These are phyloP conservation scores for Tethea ocularis DNA, from an alignment of 2,888 invertebrate species.

Conservation along the genomic window DNA sequence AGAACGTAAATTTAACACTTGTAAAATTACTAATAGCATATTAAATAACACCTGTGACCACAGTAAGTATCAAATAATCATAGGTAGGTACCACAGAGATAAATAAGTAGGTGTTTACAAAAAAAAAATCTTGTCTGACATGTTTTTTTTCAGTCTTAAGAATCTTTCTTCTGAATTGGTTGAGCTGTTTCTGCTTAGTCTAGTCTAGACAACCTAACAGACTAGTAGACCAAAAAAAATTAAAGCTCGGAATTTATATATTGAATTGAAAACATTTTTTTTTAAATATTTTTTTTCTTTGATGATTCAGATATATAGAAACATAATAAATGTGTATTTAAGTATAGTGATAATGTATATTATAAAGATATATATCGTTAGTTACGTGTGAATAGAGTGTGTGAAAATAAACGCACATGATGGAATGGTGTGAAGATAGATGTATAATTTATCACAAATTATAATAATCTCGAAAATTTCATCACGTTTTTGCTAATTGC, in stretches of 20 bases:
- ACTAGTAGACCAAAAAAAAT: too few species aligned
- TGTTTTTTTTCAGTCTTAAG: not conserved
- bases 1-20: not conserved
- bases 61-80: not conserved
- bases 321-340: not conserved
- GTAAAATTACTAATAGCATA: not conserved
- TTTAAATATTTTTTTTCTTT: not conserved
- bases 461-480: not conserved
- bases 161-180: too few species aligned
- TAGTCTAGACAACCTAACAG: too few species aligned
- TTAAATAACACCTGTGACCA: not conserved
- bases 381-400: conserved; percentile 57
- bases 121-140: not conserved
- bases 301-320: not conserved
- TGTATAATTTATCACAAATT: not conserved
- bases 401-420: conserved; percentile 33
- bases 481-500: too few species aligned
- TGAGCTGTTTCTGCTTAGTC: too few species aligned
- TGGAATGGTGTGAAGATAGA: not conserved
- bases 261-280: too few species aligned
- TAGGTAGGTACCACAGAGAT: not conserved
- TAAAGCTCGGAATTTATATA: too few species aligned
- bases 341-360: not conserved
- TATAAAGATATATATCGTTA: conserved; percentile 53
- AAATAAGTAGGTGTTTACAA: not conserved